Evolutionary conservation across 2,113 vertebrate genomes (phyloP).

Genomic region (Albula goreensis): DNA sequence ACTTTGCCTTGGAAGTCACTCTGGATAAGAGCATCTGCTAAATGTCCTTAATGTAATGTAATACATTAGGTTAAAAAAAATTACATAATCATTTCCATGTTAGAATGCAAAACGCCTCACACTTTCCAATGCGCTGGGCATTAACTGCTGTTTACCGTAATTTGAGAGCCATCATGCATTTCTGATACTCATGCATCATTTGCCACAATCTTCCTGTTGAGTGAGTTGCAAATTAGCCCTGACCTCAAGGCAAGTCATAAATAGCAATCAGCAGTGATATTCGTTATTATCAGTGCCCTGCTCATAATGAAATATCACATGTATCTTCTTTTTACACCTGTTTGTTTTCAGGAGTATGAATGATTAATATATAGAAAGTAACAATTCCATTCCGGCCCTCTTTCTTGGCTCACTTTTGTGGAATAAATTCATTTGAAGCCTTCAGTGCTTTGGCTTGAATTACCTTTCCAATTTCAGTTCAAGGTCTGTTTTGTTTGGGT

Average conservation of each 20-base stretch:
- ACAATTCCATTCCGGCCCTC: not conserved
- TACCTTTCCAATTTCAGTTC: not conserved
- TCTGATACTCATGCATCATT: not conserved
- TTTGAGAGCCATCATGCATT: not conserved
- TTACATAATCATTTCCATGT: not conserved
- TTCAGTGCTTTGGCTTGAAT: not conserved
- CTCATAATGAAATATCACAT: not conserved
- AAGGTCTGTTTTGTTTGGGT: constrained; percentile 5
- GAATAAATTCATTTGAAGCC: constrained; percentile 1
- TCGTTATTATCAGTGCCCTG: not conserved
- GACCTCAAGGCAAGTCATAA: not conserved
- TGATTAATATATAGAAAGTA: not conserved
- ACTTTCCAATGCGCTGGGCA: not conserved
- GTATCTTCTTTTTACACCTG: not conserved
- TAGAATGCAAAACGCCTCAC: not conserved
- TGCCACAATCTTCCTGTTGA: not conserved
- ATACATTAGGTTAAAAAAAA: not conserved
- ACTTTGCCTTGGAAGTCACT: no score
- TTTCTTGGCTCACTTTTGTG: not conserved
- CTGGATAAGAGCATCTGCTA: no score
- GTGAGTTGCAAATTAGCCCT: not conserved
- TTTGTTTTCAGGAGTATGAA: not conserved
- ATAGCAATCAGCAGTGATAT: not conserved
- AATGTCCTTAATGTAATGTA: no score
- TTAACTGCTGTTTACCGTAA: not conserved